Conservation (phyloP, 2,888 invertebrate species). For the Callinectes sapidus region DNA sequence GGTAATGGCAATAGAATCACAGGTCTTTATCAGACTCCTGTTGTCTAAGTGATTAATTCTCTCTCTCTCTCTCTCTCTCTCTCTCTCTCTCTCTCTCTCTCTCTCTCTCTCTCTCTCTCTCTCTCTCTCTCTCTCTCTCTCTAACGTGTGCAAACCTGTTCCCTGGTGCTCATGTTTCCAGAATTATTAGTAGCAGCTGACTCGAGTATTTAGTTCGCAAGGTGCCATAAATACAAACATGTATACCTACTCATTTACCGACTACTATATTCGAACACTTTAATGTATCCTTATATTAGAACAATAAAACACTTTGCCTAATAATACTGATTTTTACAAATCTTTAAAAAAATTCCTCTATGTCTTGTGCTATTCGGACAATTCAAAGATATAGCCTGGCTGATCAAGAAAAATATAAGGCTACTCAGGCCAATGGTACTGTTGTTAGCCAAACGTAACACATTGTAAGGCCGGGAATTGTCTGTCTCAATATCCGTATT, state of each 20-base stretch:
- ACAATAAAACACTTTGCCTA: not conserved
- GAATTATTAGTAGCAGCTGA: not conserved
- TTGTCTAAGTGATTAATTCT: not conserved
- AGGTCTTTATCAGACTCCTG: conserved; percentile 9
- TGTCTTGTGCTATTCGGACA: not conserved
- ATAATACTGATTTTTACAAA: not conserved
- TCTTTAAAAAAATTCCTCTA: not conserved
- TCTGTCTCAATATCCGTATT: too few relatives aligned
- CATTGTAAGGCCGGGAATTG: too few relatives aligned
- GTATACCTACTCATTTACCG: not conserved
- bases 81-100: conserved; percentile 39
- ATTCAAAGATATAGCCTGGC: not conserved
- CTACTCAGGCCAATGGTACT: too few relatives aligned
- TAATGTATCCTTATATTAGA: not conserved
- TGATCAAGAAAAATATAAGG: not conserved
- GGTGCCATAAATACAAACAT: conserved; percentile 11
- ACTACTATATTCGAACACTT: not conserved
- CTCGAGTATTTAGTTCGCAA: conserved; percentile 8
- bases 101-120: conserved; percentile 26
- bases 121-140: not conserved
- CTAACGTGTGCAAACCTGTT: not conserved
- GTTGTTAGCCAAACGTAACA: too few relatives aligned
- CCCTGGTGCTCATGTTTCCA: not conserved
- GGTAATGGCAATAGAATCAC: not conserved
- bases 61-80: conserved; percentile 32